A percentile compares a stretch with the other conserved stretches of the same genome.
Conservation (phyloP, 2,888 invertebrate species). For the Caenorhabditis zanzibari region DNA sequence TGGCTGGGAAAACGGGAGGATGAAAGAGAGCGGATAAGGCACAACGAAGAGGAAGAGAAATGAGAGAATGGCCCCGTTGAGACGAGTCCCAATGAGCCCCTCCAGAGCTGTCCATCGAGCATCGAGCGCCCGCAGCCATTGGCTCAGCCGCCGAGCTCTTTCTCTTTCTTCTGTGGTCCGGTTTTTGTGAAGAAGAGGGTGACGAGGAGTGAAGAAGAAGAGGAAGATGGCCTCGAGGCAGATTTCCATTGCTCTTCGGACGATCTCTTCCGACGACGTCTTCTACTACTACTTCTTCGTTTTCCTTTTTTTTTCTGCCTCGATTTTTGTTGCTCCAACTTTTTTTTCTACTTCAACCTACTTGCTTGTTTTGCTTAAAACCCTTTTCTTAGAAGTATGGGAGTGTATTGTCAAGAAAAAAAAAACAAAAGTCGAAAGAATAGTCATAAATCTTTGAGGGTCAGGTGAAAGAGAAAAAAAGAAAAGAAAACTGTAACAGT, state of each 20-base stretch:
- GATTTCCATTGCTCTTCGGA: constrained; percentile 50
- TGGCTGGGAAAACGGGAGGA: constrained; percentile 40
- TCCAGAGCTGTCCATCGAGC: constrained; percentile 63
- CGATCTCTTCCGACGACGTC: constrained; percentile 11
- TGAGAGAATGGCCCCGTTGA: constrained; percentile 53
- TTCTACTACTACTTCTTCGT: constrained; percentile 25
- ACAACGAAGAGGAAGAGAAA: constrained; percentile 32
- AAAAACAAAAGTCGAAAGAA: constrained; percentile 23
- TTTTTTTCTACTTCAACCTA: constrained; percentile 10
- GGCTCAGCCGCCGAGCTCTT: constrained; percentile 50
- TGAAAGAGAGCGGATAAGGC: constrained; percentile 56
- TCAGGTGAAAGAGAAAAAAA: constrained; percentile 25
- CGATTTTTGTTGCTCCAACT: constrained; percentile 21
- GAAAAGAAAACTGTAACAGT: constrained; percentile 13
- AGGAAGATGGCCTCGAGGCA: constrained; percentile 45
- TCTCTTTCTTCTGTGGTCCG: constrained; percentile 19
- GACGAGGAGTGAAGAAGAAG: constrained; percentile 53
- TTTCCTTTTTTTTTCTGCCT: constrained; percentile 23
- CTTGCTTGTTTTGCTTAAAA: not conserved
- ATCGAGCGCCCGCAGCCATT: constrained; percentile 61
- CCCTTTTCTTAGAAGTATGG: not conserved
- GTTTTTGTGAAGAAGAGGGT: constrained; percentile 50
- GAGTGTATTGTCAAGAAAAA: not conserved
- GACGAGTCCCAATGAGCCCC: constrained; percentile 61
- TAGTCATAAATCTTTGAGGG: constrained; percentile 40